Evolutionary conservation across 1,140 invertebrate genomes (phyloP), one percentile per base, ranked within the genome.

Genomic region (Lethrus apterus): DNA sequence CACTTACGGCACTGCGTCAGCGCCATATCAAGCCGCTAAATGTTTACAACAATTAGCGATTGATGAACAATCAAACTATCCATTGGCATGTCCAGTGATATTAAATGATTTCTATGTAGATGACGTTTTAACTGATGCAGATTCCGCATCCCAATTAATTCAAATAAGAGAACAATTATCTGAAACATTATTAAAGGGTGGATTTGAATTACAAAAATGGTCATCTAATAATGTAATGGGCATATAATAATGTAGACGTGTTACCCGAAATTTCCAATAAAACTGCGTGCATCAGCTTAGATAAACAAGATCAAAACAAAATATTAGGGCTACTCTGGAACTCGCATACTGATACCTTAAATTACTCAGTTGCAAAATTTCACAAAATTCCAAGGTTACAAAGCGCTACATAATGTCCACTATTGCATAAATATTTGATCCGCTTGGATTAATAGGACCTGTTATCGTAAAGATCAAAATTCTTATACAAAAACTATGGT

Each of bases 1-100:
- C 11, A 59, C 52, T 2, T 62, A 54, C 13, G 35, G 35, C 17
- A 40, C 35, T 21, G 18, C 35, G 21, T 10, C 35, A 15, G 17
- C 35, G 13, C 10, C 17, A 40, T 17, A 46, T 43, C 13, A 20
- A 44, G 11, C 11, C 26, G 5, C n/a, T 26, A 5, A n/a, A 5
- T 7, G 5, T 7, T 7, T 26, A 7, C n/a, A 7, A 26, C 5
- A 26, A 26, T n/a, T 26, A n/a, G 5, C 23, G 5, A 26, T 7
- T 26, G 5, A 7, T 7, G 5, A 26, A 7, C n/a, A 5, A 26
- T n/a, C 5, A 26, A n/a, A 26, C 5, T 26, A 7, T 26, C 23
- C 23, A 26, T 7, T 26, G 23, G 35, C 35, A 5, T 20, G 7
- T 8, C 5, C 14, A 15, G 8, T 19, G 10, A 4, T 17, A 38